Evolutionary conservation across 2,888 invertebrate species (phyloP).

Genomic region (Digitonthophagus gazella): DNA sequence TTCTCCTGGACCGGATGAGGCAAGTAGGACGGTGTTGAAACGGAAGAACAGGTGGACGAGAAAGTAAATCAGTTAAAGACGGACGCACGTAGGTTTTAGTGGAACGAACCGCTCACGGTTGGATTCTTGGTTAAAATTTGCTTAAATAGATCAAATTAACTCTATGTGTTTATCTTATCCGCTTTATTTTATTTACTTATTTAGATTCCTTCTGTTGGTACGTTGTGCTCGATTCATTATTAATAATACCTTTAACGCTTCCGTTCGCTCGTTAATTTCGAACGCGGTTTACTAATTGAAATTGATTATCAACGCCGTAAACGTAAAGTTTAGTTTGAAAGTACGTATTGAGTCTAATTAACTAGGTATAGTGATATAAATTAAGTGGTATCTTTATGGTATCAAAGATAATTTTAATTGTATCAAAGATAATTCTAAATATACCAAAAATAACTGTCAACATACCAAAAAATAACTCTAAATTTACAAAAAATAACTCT

Average conservation of each 20-base stretch:
- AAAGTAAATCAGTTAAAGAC: slow-evolving; percentile 42
- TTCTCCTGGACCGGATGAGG: slow-evolving; percentile 27
- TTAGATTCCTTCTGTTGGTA: no score
- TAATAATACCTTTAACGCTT: neutral
- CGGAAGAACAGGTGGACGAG: slow-evolving; percentile 45
- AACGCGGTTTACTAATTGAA: neutral
- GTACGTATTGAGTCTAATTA: neutral
- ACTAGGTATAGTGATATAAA: no score
- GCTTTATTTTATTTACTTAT: neutral
- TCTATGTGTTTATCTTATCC: neutral
- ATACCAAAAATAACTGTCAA: no score
- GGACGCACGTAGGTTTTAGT: no score
- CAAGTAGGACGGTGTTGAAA: slow-evolving; percentile 42
- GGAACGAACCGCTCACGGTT: slow-evolving; percentile 20
- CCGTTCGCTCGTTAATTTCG: neutral
- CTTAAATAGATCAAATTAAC: neutral
- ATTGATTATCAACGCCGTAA: neutral
- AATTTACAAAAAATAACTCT: no score
- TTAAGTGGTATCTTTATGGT: no score
- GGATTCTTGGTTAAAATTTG: neutral
- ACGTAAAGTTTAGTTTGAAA: neutral
- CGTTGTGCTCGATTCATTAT: neutral
- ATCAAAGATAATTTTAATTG: no score
- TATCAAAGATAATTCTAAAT: no score
- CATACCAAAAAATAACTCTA: no score